phyloP scores from a whole-genome alignment of 2,888 invertebrate species.

The Carpatolechia fugitivella region DNA sequence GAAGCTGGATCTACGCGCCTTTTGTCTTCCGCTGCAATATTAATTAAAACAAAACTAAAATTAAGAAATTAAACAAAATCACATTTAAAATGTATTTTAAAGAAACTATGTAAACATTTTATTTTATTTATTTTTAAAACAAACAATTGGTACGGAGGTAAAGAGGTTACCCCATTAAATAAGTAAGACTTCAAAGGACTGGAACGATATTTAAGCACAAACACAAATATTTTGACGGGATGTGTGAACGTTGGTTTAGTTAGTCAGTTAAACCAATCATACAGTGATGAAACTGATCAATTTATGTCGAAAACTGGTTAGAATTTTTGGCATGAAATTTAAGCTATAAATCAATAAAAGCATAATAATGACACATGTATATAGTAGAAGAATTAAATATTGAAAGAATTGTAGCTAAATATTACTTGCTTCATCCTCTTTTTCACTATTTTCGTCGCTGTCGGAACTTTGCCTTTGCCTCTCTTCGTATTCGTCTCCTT shows the following conservation, averaged over 20 bases:
- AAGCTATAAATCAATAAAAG: neutral
- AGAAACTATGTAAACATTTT: too few species aligned
- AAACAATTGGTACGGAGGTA: too few species aligned
- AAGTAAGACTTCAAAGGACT: too few species aligned
- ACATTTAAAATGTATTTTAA: too few species aligned
- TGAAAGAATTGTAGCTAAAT: conserved; percentile 19
- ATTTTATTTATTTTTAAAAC: too few species aligned
- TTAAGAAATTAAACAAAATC: neutral
- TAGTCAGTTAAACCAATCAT: too few species aligned
- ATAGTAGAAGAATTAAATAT: neutral
- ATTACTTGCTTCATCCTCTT: conserved; percentile 66
- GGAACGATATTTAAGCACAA: too few species aligned
- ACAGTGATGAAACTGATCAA: too few species aligned
- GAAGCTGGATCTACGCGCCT: conserved; percentile 58
- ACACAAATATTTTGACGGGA: too few species aligned
- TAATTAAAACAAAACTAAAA: neutral
- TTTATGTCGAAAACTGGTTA: too few species aligned
- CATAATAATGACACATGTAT: neutral
- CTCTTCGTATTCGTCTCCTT: conserved; percentile 73
- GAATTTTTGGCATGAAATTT: neutral
- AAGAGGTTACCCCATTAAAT: too few species aligned
- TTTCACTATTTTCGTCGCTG: conserved; percentile 61
- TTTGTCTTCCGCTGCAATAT: conserved; percentile 62
- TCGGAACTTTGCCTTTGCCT: conserved; percentile 53
- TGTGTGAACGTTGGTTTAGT: too few species aligned